Conservation (phyloP, 2,797 vertebrate species). For the Poecile montanus region DNA sequence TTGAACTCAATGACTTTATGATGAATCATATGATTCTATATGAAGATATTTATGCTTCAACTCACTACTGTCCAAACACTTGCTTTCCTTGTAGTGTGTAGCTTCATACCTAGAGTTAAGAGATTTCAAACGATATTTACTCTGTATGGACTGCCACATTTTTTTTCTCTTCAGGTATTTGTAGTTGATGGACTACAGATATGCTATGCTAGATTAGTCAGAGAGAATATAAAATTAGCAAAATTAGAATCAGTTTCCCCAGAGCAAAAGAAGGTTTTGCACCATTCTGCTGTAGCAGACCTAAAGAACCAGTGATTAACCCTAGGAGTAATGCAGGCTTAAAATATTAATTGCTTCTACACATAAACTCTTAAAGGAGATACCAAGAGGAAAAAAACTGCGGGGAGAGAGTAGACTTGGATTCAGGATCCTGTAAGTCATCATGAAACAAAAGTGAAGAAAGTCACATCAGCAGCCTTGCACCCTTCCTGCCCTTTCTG, state of each 20-base stretch:
- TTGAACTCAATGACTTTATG: accelerated
- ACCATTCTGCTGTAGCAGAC: neutral
- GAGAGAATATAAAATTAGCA: neutral
- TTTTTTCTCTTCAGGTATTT: neutral
- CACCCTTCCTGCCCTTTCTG: neutral
- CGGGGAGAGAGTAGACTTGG: neutral
- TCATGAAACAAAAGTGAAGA: neutral
- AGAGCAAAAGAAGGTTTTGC: neutral
- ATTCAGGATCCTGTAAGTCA: neutral
- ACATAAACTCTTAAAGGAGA: neutral
- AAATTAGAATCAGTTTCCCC: neutral
- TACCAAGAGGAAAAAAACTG: neutral
- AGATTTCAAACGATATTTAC: neutral
- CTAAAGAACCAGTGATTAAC: neutral
- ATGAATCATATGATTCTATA: neutral
- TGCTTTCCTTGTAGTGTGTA: neutral
- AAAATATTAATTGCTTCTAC: neutral
- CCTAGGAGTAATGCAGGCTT: neutral
- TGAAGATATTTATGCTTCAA: neutral
- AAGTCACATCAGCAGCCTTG: neutral
- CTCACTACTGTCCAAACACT: neutral
- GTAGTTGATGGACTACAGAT: neutral
- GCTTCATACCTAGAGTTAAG: neutral
- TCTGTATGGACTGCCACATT: neutral
- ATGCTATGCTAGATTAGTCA: neutral